Evolutionary conservation across 1,140 invertebrate genomes (phyloP), one percentile per base, ranked within the genome.

Genomic region (Harpegnathos saltator): DNA sequence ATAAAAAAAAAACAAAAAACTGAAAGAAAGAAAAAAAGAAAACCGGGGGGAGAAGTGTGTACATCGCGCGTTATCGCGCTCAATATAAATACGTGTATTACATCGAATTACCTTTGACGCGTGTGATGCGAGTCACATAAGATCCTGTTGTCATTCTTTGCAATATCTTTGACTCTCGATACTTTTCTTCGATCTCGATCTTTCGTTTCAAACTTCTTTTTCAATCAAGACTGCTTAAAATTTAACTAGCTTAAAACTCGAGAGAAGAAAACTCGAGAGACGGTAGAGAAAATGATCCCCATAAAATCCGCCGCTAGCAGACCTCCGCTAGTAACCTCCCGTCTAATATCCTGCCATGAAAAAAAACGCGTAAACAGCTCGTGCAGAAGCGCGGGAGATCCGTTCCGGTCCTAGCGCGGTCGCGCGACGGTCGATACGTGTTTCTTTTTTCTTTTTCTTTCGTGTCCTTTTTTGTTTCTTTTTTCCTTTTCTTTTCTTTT

Each of bases 401-500:
- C 19, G 3, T 77, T 38, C 50, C 48, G 19, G 14, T n/a, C 38
- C 29, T 56, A 68, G 33, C 12, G 22, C 33, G 52, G 48, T 50
- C 81, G 14, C n/a, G 14, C 0, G 26, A 33, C 11, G 33, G 33
- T 59, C 44, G 15, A 44, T 9, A 24, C 24, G 59, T 68, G 74
- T 82, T 86, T 86, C 11, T 44, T 44, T 44, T 44, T 44, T 85
- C 71, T 86, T 86, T 33, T 33, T 33, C 29, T 5, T 5, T 5
- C 29, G n/a, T n/a, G n/a, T n/a, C n/a, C n/a, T n/a, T n/a, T n/a
- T n/a, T n/a, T 68, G 74, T 82, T 86, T 86, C 11, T 44, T 44
- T 44, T 44, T 44, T 85, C 71, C 82, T 86, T 33, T 33, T 33
- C 29, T 5, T 5, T 5, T 5, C n/a, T n/a, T n/a, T n/a, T n/a